These are phyloP conservation scores for Agonopterix alstromeriana DNA, from an alignment of 2,888 invertebrate species.

Conservation along the genomic window DNA sequence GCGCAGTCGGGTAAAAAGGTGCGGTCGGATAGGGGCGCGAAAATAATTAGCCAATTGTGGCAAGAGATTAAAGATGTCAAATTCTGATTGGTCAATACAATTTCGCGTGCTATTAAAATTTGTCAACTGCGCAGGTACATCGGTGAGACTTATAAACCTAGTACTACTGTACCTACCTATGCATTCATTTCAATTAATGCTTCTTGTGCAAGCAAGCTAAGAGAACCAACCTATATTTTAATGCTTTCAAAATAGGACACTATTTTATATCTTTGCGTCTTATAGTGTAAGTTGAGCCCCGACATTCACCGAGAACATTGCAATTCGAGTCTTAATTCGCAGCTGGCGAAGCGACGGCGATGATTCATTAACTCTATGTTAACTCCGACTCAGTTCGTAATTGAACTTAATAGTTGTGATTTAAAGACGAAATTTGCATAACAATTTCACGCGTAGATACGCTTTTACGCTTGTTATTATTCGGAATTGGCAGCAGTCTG, in stretches of 20 bases:
- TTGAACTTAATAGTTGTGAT: slow-evolving; percentile 18
- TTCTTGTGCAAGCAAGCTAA: too few species aligned
- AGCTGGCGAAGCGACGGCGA: slow-evolving; percentile 45
- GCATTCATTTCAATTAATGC: too few species aligned
- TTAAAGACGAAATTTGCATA: slow-evolving; percentile 42
- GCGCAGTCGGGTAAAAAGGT: too few species aligned
- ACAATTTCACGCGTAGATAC: slow-evolving; percentile 29
- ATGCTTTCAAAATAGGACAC: slow-evolving; percentile 10
- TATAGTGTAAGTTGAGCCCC: slow-evolving; percentile 47
- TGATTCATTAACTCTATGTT: slow-evolving; percentile 52
- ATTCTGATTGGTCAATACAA: too few species aligned
- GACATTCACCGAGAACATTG: slow-evolving; percentile 47
- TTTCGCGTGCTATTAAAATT: too few species aligned
- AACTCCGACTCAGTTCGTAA: slow-evolving; percentile 17
- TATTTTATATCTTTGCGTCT: slow-evolving; percentile 28
- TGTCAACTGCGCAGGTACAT: too few species aligned
- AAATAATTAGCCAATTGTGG: too few species aligned
- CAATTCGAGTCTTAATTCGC: slow-evolving; percentile 56
- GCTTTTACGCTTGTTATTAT: slow-evolving; percentile 14
- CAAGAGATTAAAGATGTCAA: too few species aligned
- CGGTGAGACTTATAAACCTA: too few species aligned
- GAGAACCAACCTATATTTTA: too few species aligned
- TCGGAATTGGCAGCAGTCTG: slow-evolving; percentile 51
- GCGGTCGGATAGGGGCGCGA: too few species aligned
- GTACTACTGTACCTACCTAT: too few species aligned